Evolutionary conservation across 2,797 vertebrate genomes (phyloP).

Genomic region (Sorex maritimensis): DNA sequence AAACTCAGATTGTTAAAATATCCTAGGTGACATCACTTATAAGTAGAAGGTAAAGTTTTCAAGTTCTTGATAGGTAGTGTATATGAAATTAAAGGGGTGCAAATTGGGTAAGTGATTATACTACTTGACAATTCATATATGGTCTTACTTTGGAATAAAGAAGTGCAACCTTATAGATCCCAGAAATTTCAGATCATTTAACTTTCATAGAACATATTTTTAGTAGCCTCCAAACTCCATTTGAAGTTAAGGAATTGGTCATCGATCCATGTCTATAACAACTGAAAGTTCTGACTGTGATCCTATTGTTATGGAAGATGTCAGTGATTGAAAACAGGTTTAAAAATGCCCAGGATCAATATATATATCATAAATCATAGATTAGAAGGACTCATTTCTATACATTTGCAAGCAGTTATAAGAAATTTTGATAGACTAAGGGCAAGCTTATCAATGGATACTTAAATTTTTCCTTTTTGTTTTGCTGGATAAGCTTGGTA

Average conservation of each 20-base stretch:
- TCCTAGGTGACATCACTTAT: neutral
- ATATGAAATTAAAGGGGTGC: neutral
- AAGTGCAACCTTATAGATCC: neutral
- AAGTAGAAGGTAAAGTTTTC: neutral
- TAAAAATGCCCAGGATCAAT: neutral
- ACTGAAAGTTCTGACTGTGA: neutral
- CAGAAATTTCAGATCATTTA: neutral
- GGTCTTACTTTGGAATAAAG: slow-evolving; percentile 16
- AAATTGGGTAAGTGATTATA: neutral
- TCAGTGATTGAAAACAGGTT: neutral
- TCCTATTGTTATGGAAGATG: neutral
- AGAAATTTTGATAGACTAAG: neutral
- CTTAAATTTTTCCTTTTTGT: slow-evolving; percentile 21
- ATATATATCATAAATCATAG: neutral
- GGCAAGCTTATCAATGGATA: neutral
- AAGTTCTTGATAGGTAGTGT: neutral
- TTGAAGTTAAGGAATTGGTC: neutral
- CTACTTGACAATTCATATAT: neutral
- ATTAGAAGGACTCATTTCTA: neutral
- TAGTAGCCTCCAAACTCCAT: neutral
- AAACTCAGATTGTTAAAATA: neutral
- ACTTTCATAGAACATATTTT: neutral
- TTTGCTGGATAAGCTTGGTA: neutral
- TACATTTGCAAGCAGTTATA: neutral
- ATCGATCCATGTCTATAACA: neutral